Base-by-base conservation (phyloP, 2,888 invertebrate genomes). In the Platycheirus rosarum region DNA sequence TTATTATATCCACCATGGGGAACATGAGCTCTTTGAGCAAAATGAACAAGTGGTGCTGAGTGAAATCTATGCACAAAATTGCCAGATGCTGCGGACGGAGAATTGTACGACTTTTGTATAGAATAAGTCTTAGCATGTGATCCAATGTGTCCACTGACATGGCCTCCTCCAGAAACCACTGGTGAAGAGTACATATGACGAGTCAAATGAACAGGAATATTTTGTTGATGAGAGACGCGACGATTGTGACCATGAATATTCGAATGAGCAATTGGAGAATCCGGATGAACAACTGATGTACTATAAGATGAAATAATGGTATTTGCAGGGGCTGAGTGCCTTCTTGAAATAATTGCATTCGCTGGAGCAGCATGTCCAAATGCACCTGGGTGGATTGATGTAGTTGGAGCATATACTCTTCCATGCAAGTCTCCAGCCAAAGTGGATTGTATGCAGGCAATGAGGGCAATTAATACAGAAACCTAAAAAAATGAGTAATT, bases 191-290 rank as follows among this genome's bases (percentile, higher is more conserved):
- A 57, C 44, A 60, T 35, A 16, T 37, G 35, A 29, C 37, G 49
- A 8, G 57, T 13, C 35, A 71, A 14, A 29, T 71, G 77, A 1
- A 57, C 65, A 2, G 77, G 65, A 13, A 77, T 65, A 16, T 77
- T 62, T 51, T 70, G 71, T 7, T 53, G 53, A 8, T 71, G 44
- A 0, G 57, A 49, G 40, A 37, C 20, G 11, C 49, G 49, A 26
- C 55, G 55, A 18, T 48, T 32, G n/a, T 55, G 65, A n/a, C 42
- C 37, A 26, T 16, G 29, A 32, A 70, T 18, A 14, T 18, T 40
- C 49, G 65, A 51, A 23, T 51, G 49, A 18, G 57, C 42, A 20
- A 70, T 11, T 13, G 26, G 8, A 3, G 62, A 48, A 14, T 63
- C 14, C 1, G 62, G 53, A 53, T 53, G 53, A n/a, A 35, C 32